Conservation (phyloP, 2,888 invertebrate species). For the Cephus rjabovi region DNA sequence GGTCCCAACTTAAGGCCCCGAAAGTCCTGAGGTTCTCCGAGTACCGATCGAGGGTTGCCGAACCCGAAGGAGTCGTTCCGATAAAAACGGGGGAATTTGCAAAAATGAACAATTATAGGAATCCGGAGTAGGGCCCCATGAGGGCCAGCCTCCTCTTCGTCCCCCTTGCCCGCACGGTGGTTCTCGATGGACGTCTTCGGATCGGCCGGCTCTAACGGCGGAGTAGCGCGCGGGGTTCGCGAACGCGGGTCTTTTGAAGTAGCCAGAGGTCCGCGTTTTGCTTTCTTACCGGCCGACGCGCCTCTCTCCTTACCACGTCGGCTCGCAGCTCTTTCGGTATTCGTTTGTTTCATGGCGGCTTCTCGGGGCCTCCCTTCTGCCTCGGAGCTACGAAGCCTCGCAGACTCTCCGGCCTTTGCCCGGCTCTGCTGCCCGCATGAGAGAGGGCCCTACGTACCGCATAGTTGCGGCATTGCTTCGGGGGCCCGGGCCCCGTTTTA, state of each 20-base stretch:
- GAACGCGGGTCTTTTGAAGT: slow-evolving; percentile 64
- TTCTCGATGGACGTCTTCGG: neutral
- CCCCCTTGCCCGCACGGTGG: neutral
- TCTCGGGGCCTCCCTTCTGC: slow-evolving; percentile 18
- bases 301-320: slow-evolving; percentile 18
- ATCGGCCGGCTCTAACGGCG: slow-evolving; percentile 7
- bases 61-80: slow-evolving; percentile 3
- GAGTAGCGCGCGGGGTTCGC: slow-evolving; percentile 45
- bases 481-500: slow-evolving; percentile 38
- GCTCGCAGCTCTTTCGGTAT: slow-evolving; percentile 54
- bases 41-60: neutral
- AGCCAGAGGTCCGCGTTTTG: slow-evolving; percentile 40
- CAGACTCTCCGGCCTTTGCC: neutral
- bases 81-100: slow-evolving; percentile 62
- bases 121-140: slow-evolving; percentile 54
- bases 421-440: slow-evolving; percentile 1
- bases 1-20: neutral
- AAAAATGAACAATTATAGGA: slow-evolving; percentile 66
- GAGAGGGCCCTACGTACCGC: slow-evolving; percentile 38
- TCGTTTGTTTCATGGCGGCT: slow-evolving; percentile 60
- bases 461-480: slow-evolving; percentile 53
- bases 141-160: neutral
- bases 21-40: neutral
- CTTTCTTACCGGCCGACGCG: slow-evolving; percentile 32
- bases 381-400: neutral